Percentiles rank a stretch among this genome's conserved stretches.
Conservation (phyloP, 2,888 invertebrate genomes). For the Ornithoptera alexandrae region DNA sequence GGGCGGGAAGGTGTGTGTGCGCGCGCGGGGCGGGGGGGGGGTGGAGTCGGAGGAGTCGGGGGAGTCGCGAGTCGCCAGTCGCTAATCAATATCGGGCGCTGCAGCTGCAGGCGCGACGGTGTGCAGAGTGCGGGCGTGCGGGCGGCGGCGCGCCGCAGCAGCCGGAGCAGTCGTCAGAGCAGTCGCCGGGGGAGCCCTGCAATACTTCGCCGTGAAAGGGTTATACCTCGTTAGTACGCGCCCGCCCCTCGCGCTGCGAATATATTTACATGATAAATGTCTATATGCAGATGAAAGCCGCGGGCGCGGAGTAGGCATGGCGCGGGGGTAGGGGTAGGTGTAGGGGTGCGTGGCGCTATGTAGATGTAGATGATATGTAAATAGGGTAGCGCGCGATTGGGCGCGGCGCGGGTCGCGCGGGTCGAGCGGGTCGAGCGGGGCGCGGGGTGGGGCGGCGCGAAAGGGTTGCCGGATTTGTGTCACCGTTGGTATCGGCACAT, state of each 20-base stretch:
- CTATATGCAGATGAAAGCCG: too few species aligned
- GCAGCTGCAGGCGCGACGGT: neutral
- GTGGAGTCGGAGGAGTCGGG: too few species aligned
- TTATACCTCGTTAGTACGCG: too few species aligned
- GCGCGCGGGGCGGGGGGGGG: too few species aligned
- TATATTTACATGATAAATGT: too few species aligned
- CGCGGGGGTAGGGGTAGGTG: neutral
- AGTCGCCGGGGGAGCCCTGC: too few species aligned
- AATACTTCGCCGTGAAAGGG: too few species aligned
- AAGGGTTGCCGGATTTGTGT: slow-evolving; percentile 47
- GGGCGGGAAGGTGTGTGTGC: neutral
- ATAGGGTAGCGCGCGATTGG: slow-evolving; percentile 52
- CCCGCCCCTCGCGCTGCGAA: too few species aligned
- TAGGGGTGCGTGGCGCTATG: slow-evolving; percentile 40
- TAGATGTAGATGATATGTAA: slow-evolving; percentile 66
- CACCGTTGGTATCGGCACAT: slow-evolving; percentile 49
- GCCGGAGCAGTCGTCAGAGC: too few species aligned
- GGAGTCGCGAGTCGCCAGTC: too few species aligned
- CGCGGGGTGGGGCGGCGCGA: slow-evolving; percentile 35
- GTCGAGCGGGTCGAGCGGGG: slow-evolving; percentile 26
- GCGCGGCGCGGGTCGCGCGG: slow-evolving; percentile 33
- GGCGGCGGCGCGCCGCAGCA: neutral
- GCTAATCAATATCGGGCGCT: too few species aligned
- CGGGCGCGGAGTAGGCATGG: neutral
- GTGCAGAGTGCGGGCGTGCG: neutral